phyloP scores from a whole-genome alignment of 2,888 invertebrate genomes.

The Germaria angustata region DNA sequence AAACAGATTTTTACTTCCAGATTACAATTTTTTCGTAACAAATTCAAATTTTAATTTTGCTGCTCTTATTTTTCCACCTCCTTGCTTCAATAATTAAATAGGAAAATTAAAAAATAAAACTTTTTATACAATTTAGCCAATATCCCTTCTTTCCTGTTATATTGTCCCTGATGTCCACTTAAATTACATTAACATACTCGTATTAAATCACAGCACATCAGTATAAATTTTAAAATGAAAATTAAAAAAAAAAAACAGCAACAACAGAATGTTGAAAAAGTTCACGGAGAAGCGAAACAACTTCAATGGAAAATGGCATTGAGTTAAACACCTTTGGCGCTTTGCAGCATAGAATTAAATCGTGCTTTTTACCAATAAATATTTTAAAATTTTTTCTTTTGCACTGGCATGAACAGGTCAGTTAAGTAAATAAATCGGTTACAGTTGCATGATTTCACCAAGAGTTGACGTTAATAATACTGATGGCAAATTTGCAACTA shows the following conservation, averaged over 20 bases:
- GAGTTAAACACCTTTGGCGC: conserved; percentile 59
- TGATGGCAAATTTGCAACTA: conserved; percentile 35
- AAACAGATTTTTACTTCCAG: no score
- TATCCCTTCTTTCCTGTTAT: background rate
- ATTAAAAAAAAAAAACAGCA: background rate
- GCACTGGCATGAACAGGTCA: conserved; percentile 50
- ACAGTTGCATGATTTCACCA: conserved; percentile 59
- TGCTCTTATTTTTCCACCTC: no score
- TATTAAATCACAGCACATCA: conserved; percentile 59
- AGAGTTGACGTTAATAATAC: conserved; percentile 50
- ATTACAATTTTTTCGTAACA: no score
- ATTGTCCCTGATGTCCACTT: conserved; percentile 56
- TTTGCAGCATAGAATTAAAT: conserved; percentile 48
- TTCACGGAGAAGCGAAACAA: conserved; percentile 8
- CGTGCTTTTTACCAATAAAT: conserved; percentile 20
- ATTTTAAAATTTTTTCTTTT: conserved; percentile 13
- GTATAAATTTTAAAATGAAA: conserved; percentile 48
- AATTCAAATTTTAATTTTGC: no score
- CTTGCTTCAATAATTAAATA: no score
- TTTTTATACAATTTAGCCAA: conserved; percentile 20
- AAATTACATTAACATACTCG: conserved; percentile 52
- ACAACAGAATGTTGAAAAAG: conserved; percentile 4
- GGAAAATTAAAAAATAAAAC: conserved; percentile 14
- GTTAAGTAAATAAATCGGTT: conserved; percentile 59
- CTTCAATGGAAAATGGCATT: conserved; percentile 30